Evolutionary conservation across 2,888 invertebrate genomes (phyloP), one percentile per base, ranked within the genome.

Genomic region (Drosophila borborema): DNA sequence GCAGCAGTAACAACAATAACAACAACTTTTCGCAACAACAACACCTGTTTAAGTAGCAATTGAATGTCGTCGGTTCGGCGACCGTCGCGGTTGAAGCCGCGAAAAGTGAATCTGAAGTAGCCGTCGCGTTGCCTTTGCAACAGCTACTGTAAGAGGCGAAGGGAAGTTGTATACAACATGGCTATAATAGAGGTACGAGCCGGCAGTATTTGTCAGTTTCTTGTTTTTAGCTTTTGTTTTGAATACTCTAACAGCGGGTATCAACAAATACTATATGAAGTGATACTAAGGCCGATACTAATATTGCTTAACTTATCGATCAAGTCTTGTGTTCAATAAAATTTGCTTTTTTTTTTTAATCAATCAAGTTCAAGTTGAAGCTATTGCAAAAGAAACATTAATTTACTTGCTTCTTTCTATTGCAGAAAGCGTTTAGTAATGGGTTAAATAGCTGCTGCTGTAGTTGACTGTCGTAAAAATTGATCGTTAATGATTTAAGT

Each of bases 61-160:
- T 71, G 64, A 77, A 66, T 80, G 69, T 55, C 31, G 53, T 41
- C 59, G 67, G 67, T 72, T 80, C 77, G 77, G 43, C 62, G 81
- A 80, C 71, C 77, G 77, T 64, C 62, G 64, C 48, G 16, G 55
- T 68, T 67, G 61, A 60, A 73, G 51, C 38, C 68, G 60, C 77
- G 51, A 81, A 80, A 80, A 80, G 80, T 78, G 80, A 80, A 80
- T 81, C 78, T 81, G 70, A 79, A 64, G 62, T 78, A 55, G 59
- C 53, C 60, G n/a, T 36, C 49, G 3, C 45, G 40, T 7, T 12
- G 31, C 18, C 28, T 34, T n/a, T 46, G n/a, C 12, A 40, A 38
- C 20, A 23, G 36, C 28, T 16, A 45, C 31, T 16, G 56, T 7
- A 23, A n/a, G 43, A 4, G 53, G 53, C 0, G 23, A 23, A 23